Conservation (phyloP, 2,888 invertebrate species). For the Scelioninae gen. 1 region DNA sequence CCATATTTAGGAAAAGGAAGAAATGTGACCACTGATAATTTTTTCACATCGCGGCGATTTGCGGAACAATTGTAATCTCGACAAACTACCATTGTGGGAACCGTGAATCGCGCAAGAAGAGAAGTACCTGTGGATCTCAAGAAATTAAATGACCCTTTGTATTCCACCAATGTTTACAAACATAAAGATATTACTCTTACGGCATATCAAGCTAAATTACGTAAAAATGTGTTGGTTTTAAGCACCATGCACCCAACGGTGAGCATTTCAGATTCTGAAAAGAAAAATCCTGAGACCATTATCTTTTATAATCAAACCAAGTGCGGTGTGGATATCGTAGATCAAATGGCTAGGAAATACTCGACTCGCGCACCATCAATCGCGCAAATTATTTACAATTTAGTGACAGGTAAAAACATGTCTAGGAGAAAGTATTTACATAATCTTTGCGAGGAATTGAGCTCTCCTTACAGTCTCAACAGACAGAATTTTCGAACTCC, state of each 20-base stretch:
- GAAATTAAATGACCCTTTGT: background rate
- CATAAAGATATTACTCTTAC: background rate
- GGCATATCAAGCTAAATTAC: background rate
- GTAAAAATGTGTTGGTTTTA: background rate
- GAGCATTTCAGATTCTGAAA: background rate
- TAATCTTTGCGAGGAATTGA: background rate
- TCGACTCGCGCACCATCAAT: background rate
- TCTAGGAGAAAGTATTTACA: background rate
- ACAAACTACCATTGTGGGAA: background rate
- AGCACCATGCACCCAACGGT: background rate
- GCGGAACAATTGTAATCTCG: background rate
- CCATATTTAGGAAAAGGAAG: background rate
- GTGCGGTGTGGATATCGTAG: constrained; percentile 67
- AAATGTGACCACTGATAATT: background rate
- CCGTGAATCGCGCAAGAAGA: background rate
- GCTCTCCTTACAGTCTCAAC: background rate
- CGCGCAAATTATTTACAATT: background rate
- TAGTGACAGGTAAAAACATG: background rate
- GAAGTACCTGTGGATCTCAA: background rate
- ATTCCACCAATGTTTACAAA: background rate
- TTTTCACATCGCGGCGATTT: background rate
- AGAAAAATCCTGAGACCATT: background rate
- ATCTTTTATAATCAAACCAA: constrained; percentile 59
- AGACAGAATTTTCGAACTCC: too few species aligned
- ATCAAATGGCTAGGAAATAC: constrained; percentile 23